phyloP scores from a whole-genome alignment of 2,797 vertebrate species.

The Glyptemys insculpta region DNA sequence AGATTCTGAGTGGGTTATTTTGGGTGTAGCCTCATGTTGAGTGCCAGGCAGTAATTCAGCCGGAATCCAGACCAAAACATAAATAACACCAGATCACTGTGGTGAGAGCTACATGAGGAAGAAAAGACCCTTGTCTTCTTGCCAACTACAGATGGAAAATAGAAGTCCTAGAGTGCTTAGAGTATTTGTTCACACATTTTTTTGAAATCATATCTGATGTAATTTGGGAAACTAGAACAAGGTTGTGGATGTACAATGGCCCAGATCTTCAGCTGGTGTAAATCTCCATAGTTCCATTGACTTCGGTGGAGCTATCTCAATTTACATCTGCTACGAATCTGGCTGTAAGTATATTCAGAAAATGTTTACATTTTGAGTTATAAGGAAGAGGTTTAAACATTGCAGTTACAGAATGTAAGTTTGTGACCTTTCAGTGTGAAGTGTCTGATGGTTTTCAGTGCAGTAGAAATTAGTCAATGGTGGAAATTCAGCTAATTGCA shows the following conservation, averaged over 20 bases:
- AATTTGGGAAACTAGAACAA: background rate
- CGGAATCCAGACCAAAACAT: background rate
- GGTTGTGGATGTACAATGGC: fast-evolving
- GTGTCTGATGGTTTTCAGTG: background rate
- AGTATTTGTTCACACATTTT: background rate
- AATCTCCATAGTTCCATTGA: background rate
- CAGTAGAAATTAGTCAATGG: background rate
- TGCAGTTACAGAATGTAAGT: background rate
- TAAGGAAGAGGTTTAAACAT: background rate
- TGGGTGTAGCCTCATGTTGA: slow-evolving; percentile 15
- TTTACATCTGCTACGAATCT: background rate
- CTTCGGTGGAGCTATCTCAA: background rate
- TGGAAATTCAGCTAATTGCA: background rate
- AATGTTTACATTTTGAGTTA: background rate
- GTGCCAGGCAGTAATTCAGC: background rate
- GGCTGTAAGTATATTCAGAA: background rate
- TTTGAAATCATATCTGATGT: background rate
- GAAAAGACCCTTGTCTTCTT: background rate
- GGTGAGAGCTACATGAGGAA: background rate
- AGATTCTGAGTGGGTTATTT: slow-evolving; percentile 13
- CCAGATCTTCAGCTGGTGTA: background rate
- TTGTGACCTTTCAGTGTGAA: background rate
- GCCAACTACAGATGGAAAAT: background rate
- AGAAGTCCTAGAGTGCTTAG: background rate
- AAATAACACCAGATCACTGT: background rate